Evolutionary conservation across 2,797 vertebrate genomes (phyloP).

Genomic region (Glyptemys insculpta): DNA sequence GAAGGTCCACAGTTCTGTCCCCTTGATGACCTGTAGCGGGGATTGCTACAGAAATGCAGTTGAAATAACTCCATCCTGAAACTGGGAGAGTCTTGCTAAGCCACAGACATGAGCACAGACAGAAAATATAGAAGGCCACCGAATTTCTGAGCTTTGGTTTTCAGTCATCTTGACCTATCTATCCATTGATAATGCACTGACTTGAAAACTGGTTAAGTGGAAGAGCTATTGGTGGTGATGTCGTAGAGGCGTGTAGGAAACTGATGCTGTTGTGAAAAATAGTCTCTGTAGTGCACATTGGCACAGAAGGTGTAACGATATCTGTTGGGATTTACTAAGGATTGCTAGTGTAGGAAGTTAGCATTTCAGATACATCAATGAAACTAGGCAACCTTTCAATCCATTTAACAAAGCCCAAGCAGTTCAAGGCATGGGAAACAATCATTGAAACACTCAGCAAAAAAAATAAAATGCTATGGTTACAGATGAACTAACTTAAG

Average conservation of each 20-base stretch:
- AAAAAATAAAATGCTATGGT: slow-evolving; percentile 52
- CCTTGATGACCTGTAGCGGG: neutral
- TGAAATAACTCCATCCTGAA: neutral
- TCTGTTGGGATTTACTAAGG: neutral
- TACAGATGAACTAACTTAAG: slow-evolving; percentile 43
- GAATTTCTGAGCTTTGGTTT: neutral
- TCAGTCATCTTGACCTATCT: neutral
- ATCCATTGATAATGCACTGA: neutral
- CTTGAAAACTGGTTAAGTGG: neutral
- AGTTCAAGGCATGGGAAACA: slow-evolving; percentile 39
- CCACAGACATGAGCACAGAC: neutral
- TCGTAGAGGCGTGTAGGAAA: neutral
- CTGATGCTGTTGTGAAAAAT: neutral
- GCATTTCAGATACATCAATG: neutral
- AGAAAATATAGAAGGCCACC: neutral
- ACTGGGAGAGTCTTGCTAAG: neutral
- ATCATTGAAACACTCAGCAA: slow-evolving; percentile 47
- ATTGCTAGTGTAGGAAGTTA: slow-evolving; percentile 8
- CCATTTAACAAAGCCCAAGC: neutral
- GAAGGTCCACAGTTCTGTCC: neutral
- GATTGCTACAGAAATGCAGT: neutral
- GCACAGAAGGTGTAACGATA: neutral
- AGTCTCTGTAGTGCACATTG: neutral
- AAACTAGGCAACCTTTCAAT: neutral
- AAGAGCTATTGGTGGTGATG: neutral